phyloP scores from a whole-genome alignment of 2,797 vertebrate genomes.

The Catostomus latipinnis region DNA sequence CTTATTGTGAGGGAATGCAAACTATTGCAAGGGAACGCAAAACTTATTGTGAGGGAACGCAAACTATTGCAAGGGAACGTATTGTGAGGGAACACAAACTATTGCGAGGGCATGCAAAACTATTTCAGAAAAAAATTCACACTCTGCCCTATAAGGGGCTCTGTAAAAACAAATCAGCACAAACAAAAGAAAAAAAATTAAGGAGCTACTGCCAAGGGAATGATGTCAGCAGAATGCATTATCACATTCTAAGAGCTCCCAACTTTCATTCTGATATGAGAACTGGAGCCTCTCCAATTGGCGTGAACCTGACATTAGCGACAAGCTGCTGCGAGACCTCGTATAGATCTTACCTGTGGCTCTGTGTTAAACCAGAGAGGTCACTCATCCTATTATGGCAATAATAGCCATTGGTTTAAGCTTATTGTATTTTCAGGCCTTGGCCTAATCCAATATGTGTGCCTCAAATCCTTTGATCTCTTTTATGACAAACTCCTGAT shows the following conservation, averaged over 20 bases:
- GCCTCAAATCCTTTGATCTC: conserved; percentile 52
- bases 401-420: conserved; percentile 48
- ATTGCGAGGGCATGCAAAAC: too few species aligned
- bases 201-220: conserved; percentile 6
- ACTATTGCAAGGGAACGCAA: too few species aligned
- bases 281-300: conserved; percentile 20
- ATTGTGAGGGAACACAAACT: too few species aligned
- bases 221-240: conserved; percentile 2
- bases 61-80: too few species aligned
- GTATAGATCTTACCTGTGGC: conserved; percentile 37
- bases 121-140: too few species aligned
- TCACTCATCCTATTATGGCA: conserved; percentile 45
- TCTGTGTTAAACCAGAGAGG: conserved; percentile 12
- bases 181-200: too few species aligned
- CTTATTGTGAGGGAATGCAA: too few species aligned
- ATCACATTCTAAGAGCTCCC: conserved; percentile 26
- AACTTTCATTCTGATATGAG: conserved; percentile 5
- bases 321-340: conserved; percentile 1
- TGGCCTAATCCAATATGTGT: conserved; percentile 57
- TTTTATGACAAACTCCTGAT: conserved; percentile 34
- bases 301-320: conserved; percentile 14
- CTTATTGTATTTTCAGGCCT: conserved; percentile 53
- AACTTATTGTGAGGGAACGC: too few species aligned
- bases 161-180: neutral
- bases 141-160: too few species aligned